Evolutionary conservation across 2,113 vertebrate species (phyloP).

Genomic region (Tapirus terrestris): DNA sequence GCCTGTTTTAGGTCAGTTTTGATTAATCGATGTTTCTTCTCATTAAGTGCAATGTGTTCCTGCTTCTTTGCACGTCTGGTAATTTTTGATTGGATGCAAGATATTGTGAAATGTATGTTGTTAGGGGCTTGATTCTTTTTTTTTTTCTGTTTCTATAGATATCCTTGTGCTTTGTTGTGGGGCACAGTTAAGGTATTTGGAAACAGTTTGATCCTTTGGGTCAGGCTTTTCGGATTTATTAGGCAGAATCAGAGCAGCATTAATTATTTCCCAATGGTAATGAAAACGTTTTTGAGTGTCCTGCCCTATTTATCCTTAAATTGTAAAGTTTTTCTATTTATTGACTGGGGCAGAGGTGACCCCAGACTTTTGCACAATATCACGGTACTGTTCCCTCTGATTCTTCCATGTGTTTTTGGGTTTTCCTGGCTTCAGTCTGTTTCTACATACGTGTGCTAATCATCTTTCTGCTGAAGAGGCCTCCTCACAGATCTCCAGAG

Average conservation of each 20-base stretch:
- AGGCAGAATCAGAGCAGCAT: too few relatives aligned
- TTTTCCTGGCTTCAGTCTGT: too few relatives aligned
- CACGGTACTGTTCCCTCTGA: not conserved
- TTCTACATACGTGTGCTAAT: fast-evolving
- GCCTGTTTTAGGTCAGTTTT: not conserved
- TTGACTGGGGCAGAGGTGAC: too few relatives aligned
- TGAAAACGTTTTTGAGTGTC: not conserved
- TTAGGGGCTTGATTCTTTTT: fast-evolving
- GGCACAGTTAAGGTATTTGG: not conserved
- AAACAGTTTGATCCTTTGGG: not conserved
- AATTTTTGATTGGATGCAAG: not conserved
- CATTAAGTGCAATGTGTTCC: not conserved
- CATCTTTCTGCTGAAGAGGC: too few relatives aligned
- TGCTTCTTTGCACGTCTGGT: not conserved
- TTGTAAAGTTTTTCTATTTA: not conserved
- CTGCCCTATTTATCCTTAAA: not conserved
- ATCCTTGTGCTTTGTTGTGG: not conserved
- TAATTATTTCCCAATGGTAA: not conserved
- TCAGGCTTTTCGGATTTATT: not conserved
- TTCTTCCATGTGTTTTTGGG: not conserved
- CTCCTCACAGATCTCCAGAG: not conserved
- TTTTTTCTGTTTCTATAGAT: not conserved
- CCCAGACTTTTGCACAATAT: fast-evolving
- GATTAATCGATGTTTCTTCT: not conserved
- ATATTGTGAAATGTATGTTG: not conserved